A percentile compares a stretch with the other conserved stretches of the same genome.
Evolutionary conservation across 1,140 invertebrate genomes (phyloP).

Genomic region (Lepidurus packardi): DNA sequence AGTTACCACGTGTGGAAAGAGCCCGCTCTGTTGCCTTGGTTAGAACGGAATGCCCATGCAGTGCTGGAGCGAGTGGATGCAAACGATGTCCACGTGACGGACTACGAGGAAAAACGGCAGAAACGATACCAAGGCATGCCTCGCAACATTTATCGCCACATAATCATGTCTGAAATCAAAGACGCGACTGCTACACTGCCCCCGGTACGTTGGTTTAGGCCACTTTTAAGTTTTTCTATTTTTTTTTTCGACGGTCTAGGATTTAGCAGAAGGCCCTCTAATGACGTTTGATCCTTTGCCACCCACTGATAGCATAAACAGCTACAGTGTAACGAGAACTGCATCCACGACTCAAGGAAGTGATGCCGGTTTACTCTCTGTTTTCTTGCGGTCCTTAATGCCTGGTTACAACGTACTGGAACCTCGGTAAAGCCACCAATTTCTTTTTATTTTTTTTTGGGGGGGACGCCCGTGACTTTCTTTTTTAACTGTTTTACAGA

Average conservation of each 20-base stretch:
- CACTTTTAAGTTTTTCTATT: conserved; percentile 33
- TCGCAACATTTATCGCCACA: conserved; percentile 67
- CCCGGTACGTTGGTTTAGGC: conserved; percentile 44
- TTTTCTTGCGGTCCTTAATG: conserved; percentile 61
- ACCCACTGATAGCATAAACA: conserved; percentile 64
- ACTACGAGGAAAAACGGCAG: conserved; percentile 56
- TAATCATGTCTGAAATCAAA: conserved; percentile 72
- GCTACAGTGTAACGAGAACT: conserved; percentile 55
- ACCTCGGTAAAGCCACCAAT: conserved; percentile 34
- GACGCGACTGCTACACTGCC: conserved; percentile 56
- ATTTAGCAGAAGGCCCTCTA: conserved; percentile 55
- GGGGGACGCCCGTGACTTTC: conserved; percentile 28
- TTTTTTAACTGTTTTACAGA: conserved; percentile 8
- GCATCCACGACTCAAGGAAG: conserved; percentile 56
- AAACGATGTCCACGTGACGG: conserved; percentile 54
- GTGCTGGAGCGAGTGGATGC: conserved; percentile 60
- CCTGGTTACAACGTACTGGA: conserved; percentile 55
- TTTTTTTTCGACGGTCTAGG: conserved; percentile 43
- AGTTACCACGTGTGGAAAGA: conserved; percentile 74
- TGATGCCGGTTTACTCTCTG: conserved; percentile 46
- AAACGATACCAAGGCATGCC: conserved; percentile 62
- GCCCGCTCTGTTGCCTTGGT: conserved; percentile 64
- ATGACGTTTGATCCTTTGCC: conserved; percentile 76
- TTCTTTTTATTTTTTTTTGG: conserved; percentile 34
- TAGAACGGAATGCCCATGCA: conserved; percentile 62